Evolutionary conservation across 2,888 invertebrate species (phyloP).

Genomic region (Diachrysia chrysitis): DNA sequence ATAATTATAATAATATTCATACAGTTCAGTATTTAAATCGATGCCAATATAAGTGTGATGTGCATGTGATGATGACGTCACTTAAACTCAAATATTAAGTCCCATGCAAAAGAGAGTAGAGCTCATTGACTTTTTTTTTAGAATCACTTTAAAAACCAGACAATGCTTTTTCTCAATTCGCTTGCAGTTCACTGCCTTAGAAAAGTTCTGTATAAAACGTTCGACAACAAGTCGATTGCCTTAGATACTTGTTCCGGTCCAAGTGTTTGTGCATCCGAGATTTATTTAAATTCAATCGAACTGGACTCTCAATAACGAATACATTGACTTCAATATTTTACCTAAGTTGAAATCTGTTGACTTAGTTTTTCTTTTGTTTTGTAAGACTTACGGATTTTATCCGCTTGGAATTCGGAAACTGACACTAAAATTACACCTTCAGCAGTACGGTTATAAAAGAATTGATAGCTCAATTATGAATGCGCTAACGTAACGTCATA

Average conservation of each 20-base stretch:
- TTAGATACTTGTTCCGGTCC: not conserved
- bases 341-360: not conserved
- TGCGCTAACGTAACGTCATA: too few species aligned
- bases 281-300: constrained; percentile 2
- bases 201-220: not conserved
- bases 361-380: not conserved
- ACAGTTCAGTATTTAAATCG: too few species aligned
- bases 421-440: too few species aligned
- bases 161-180: not conserved
- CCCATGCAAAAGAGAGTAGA: not conserved
- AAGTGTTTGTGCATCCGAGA: not conserved
- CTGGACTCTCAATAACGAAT: constrained; percentile 3
- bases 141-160: not conserved
- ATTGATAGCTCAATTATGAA: too few species aligned
- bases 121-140: too few species aligned
- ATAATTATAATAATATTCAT: too few species aligned
- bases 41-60: too few species aligned
- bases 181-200: not conserved
- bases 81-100: not conserved
- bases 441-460: too few species aligned
- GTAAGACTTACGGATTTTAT: not conserved
- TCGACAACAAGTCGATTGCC: not conserved
- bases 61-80: too few species aligned
- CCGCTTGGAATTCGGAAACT: not conserved
- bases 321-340: not conserved